Evolutionary conservation across 2,797 vertebrate species (phyloP).

Genomic region (Myotis findleyi): DNA sequence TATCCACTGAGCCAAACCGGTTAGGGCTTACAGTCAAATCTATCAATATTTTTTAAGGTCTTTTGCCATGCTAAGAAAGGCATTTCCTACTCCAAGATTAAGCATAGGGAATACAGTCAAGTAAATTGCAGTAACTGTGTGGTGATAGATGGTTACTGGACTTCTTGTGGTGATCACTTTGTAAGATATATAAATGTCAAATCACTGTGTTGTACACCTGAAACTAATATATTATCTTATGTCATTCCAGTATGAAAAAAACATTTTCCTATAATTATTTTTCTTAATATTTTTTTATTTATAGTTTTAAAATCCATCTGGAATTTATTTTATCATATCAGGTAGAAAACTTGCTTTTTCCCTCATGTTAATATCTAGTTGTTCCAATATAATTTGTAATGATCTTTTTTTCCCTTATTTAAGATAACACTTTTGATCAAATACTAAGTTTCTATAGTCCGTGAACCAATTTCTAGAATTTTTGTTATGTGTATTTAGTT

Average conservation of each 20-base stretch:
- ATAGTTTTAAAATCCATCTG: neutral
- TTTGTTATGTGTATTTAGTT: slow-evolving; percentile 3
- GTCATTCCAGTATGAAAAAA: neutral
- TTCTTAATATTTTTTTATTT: neutral
- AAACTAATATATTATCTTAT: neutral
- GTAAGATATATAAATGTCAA: neutral
- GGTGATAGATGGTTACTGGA: neutral
- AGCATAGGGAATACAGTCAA: neutral
- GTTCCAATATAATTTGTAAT: slow-evolving; percentile 14
- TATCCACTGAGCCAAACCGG: too few species aligned
- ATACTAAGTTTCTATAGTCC: neutral
- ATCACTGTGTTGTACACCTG: neutral
- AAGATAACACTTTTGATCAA: slow-evolving; percentile 24
- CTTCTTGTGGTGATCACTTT: neutral
- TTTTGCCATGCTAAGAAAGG: neutral
- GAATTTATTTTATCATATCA: neutral
- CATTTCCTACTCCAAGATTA: neutral
- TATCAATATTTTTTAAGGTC: neutral
- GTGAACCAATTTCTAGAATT: neutral
- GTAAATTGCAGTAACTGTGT: neutral
- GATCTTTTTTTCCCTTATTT: neutral
- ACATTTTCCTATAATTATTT: neutral
- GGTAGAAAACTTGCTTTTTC: slow-evolving; percentile 6
- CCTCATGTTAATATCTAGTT: neutral
- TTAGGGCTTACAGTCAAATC: neutral